Evolutionary conservation across 2,888 invertebrate species (phyloP).

Genomic region (Exocentrus adspersus): DNA sequence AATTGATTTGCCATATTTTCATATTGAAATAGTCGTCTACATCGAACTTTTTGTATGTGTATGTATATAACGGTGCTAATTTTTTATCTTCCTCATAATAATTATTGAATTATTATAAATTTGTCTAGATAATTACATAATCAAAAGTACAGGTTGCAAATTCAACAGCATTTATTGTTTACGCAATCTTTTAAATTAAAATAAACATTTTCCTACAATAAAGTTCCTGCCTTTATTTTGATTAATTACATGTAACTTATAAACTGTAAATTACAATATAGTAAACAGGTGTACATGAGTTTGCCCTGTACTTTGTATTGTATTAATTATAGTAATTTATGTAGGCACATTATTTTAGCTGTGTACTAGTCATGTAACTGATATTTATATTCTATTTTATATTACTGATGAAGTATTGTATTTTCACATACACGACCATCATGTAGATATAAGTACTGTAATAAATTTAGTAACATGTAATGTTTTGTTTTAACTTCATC

Average conservation of each 20-base stretch:
- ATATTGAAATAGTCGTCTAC: conserved; percentile 40
- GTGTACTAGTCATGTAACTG: conserved; percentile 50
- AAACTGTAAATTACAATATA: background rate
- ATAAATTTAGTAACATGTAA: conserved; percentile 15
- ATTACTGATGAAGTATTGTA: conserved; percentile 43
- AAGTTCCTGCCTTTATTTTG: too few species aligned
- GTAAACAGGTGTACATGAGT: too few species aligned
- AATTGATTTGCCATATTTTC: conserved; percentile 42
- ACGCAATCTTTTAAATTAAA: background rate
- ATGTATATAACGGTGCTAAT: conserved; percentile 52
- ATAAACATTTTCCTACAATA: background rate
- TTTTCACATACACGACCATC: conserved; percentile 41
- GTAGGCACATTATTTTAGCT: conserved; percentile 39
- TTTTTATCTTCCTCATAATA: conserved; percentile 39
- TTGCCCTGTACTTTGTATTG: conserved; percentile 1
- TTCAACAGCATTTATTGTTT: conserved; percentile 10
- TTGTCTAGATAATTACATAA: too few species aligned
- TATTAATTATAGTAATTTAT: conserved; percentile 16
- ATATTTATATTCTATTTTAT: conserved; percentile 47
- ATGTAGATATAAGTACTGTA: conserved; percentile 32
- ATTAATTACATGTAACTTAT: too few species aligned
- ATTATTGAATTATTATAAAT: conserved; percentile 32
- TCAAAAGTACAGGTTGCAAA: too few species aligned
- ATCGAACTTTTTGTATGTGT: conserved; percentile 47
- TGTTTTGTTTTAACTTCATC: background rate